phyloP scores from a whole-genome alignment of 2,113 vertebrate genomes.

The Catharus minimus region DNA sequence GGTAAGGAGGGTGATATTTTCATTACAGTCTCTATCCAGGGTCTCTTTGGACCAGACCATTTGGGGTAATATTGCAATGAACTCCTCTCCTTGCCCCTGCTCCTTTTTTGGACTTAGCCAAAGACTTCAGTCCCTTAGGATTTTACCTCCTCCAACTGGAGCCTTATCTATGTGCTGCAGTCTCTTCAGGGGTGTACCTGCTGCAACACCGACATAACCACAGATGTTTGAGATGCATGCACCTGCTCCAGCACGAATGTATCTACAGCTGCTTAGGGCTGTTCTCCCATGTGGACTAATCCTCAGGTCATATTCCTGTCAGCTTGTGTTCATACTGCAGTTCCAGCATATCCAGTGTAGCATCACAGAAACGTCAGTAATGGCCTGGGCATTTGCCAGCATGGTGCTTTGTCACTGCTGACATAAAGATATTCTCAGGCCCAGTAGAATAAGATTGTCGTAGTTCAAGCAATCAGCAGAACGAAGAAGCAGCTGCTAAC shows the following conservation, averaged over 20 bases:
- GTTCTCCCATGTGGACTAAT: background rate
- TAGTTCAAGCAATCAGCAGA: background rate
- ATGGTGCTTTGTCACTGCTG: background rate
- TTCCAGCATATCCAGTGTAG: background rate
- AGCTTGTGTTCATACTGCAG: background rate
- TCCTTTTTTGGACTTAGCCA: background rate
- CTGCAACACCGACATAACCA: background rate
- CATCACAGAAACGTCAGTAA: background rate
- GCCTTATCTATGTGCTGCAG: background rate
- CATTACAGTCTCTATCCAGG: background rate
- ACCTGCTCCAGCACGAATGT: background rate
- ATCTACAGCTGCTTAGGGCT: background rate
- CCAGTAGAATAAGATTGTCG: background rate
- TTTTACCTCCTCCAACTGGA: background rate
- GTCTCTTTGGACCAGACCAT: background rate
- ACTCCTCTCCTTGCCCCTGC: background rate
- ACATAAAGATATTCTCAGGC: background rate
- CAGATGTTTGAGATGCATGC: background rate
- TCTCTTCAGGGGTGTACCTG: background rate
- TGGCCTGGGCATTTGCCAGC: background rate
- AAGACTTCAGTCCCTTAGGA: background rate
- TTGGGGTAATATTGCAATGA: background rate
- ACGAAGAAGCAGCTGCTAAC: background rate
- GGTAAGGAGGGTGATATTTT: background rate
- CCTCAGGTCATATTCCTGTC: fast-evolving